Evolutionary conservation across 2,888 invertebrate genomes (phyloP).

Genomic region (Craniophora ligustri): DNA sequence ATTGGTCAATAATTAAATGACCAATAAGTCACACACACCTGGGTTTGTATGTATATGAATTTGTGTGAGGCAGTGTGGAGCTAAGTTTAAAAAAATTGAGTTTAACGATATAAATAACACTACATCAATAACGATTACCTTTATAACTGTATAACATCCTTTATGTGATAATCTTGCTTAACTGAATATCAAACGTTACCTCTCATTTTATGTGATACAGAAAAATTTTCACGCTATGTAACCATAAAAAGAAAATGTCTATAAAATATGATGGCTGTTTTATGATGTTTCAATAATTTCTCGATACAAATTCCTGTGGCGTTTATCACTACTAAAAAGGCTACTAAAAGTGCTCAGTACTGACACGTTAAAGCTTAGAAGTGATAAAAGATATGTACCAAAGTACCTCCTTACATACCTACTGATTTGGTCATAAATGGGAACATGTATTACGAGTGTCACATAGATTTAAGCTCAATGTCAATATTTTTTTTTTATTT

Average conservation of each 20-base stretch:
- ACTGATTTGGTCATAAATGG: not conserved
- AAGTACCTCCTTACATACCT: not conserved
- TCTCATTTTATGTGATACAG: conserved; percentile 37
- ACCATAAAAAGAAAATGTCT: conserved; percentile 46
- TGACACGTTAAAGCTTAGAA: not conserved
- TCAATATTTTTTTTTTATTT: too few relatives aligned
- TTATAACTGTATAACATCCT: conserved; percentile 29
- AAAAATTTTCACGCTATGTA: conserved; percentile 42
- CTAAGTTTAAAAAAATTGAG: too few relatives aligned
- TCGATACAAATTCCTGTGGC: conserved; percentile 50
- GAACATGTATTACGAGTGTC: not conserved
- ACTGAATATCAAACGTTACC: conserved; percentile 41
- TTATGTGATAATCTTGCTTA: conserved; percentile 48
- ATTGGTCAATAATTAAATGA: not conserved
- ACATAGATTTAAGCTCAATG: too few relatives aligned
- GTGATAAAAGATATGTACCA: conserved; percentile 7
- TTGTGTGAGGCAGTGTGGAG: too few relatives aligned
- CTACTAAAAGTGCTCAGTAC: conserved; percentile 11
- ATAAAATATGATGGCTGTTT: conserved; percentile 52
- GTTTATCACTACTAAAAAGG: conserved; percentile 39
- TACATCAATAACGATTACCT: conserved; percentile 3
- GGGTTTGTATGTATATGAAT: too few relatives aligned
- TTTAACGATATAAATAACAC: conserved; percentile 4
- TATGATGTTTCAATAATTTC: conserved; percentile 52
- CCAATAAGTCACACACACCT: too few relatives aligned